phyloP scores from a whole-genome alignment of 2,113 vertebrate genomes.

The Symphodus melops region DNA sequence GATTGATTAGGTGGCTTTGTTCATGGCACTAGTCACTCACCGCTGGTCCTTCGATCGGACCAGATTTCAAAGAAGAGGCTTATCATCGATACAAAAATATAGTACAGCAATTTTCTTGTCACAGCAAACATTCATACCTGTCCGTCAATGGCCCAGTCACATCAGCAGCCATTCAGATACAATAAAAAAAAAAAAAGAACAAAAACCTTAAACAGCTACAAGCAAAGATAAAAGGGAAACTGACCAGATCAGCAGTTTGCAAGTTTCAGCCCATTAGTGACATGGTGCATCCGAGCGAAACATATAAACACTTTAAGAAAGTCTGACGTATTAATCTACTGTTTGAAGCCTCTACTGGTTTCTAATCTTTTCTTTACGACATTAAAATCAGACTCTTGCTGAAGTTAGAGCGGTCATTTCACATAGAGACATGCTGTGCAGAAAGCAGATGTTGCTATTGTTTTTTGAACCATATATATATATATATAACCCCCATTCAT shows the following conservation, averaged over 20 bases:
- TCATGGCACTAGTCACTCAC: neutral
- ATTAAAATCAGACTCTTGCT: neutral
- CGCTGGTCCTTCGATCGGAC: conserved; percentile 7
- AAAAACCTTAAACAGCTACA: conserved; percentile 21
- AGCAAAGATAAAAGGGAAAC: neutral
- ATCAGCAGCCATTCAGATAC: conserved; percentile 57
- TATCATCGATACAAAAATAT: conserved; percentile 73
- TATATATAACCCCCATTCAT: too few relatives aligned
- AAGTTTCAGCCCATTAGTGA: neutral
- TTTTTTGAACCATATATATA: too few relatives aligned
- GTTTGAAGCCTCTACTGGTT: neutral
- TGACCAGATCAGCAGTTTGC: conserved; percentile 8
- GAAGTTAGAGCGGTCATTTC: neutral
- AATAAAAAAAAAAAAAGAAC: neutral
- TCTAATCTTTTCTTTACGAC: conserved; percentile 2
- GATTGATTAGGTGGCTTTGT: conserved; percentile 30
- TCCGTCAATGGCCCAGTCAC: conserved; percentile 59
- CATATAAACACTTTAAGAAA: neutral
- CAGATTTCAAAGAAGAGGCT: conserved; percentile 41
- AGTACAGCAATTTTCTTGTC: conserved; percentile 72
- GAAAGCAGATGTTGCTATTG: too few relatives aligned
- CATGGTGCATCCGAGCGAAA: neutral
- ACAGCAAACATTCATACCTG: conserved; percentile 80
- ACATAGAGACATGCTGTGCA: neutral
- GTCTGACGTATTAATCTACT: neutral